These are phyloP conservation scores for Solenodon paradoxus DNA, from an alignment of 2,113 vertebrate species.

Conservation along the genomic window DNA sequence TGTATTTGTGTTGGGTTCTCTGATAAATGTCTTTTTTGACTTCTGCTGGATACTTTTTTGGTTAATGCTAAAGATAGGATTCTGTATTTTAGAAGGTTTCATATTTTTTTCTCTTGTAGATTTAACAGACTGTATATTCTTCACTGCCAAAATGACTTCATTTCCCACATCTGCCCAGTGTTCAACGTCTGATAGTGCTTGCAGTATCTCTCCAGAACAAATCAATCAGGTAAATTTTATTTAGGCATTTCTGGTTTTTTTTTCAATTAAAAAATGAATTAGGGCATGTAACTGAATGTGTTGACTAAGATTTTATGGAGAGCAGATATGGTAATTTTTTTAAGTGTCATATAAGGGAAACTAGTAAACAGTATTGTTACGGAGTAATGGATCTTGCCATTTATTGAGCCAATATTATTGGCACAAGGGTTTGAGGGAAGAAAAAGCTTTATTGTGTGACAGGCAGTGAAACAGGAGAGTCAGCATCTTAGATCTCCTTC, in stretches of 20 bases:
- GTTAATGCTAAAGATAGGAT: not conserved
- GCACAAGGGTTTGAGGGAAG: too few relatives aligned
- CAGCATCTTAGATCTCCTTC: too few relatives aligned
- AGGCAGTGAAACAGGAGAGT: too few relatives aligned
- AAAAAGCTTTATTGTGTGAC: too few relatives aligned
- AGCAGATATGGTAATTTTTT: slow-evolving; percentile 15
- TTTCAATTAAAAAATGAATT: slow-evolving; percentile 3
- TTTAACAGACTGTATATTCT: slow-evolving; percentile 52
- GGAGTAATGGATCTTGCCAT: too few relatives aligned
- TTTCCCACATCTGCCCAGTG: slow-evolving; percentile 83
- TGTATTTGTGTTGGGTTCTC: not conserved
- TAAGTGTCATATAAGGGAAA: not conserved
- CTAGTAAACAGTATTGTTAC: too few relatives aligned
- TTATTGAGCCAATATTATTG: too few relatives aligned
- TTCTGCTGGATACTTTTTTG: not conserved
- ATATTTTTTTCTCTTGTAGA: slow-evolving; percentile 45
- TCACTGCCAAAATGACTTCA: slow-evolving; percentile 90
- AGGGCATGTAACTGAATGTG: not conserved
- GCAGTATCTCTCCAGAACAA: slow-evolving; percentile 85
- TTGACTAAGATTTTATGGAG: slow-evolving; percentile 17
- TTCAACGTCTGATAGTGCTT: slow-evolving; percentile 84
- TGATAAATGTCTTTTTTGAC: not conserved
- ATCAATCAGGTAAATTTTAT: slow-evolving; percentile 86
- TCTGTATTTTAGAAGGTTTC: slow-evolving; percentile 9
- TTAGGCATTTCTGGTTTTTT: not conserved